These are phyloP conservation scores for Hemiprocne comata DNA, from an alignment of 2,113 vertebrate genomes.

Conservation along the genomic window DNA sequence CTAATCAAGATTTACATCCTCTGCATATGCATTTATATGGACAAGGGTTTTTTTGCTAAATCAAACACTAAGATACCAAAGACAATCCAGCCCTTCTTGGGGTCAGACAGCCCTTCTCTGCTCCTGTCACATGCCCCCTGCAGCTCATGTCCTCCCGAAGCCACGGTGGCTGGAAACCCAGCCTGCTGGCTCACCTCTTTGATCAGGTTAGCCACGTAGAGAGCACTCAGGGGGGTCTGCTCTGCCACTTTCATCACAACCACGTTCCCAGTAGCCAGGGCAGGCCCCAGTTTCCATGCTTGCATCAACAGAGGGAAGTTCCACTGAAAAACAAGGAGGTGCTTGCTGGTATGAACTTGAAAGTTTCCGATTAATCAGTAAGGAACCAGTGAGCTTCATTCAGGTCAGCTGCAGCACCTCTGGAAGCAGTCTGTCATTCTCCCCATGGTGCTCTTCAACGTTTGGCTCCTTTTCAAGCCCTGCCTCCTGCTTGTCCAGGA, in stretches of 20 bases:
- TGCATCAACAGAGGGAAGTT: slow-evolving; percentile 97
- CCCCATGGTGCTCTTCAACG: background rate
- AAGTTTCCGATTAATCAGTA: background rate
- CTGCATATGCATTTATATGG: background rate
- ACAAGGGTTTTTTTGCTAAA: background rate
- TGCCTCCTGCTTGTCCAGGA: background rate
- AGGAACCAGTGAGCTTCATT: background rate
- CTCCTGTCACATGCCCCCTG: background rate
- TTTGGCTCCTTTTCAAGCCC: background rate
- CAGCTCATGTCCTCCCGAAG: background rate
- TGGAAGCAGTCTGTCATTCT: background rate
- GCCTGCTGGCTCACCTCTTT: slow-evolving; percentile 83
- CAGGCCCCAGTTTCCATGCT: slow-evolving; percentile 94
- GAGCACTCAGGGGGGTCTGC: slow-evolving; percentile 91
- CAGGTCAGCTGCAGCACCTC: background rate
- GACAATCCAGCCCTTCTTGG: background rate
- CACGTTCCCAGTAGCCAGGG: slow-evolving; percentile 93
- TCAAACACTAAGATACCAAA: background rate
- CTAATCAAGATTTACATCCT: background rate
- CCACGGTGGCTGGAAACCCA: background rate
- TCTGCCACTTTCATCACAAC: slow-evolving; percentile 96
- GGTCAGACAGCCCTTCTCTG: background rate
- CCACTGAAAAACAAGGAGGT: slow-evolving; percentile 80
- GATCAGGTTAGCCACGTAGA: slow-evolving; percentile 90
- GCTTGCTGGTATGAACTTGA: background rate